A percentile compares a stretch with the other conserved stretches of the same genome.
These are phyloP conservation scores for Hirtodrosophila cameraria DNA, from an alignment of 2,888 invertebrate species.

Conservation along the genomic window DNA sequence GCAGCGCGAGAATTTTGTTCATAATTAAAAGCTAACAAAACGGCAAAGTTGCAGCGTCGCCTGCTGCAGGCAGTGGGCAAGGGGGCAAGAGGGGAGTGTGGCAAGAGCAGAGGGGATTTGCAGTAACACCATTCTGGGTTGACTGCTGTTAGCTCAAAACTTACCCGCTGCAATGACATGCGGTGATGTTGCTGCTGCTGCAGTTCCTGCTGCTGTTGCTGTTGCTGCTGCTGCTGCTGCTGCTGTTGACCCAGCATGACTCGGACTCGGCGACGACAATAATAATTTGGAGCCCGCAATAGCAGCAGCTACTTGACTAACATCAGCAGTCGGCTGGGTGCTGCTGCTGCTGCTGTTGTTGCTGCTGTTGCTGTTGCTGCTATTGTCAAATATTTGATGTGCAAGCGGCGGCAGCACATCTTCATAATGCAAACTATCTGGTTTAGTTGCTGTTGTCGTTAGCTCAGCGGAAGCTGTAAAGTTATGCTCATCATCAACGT, in stretches of 20 bases:
- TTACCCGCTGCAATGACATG: slow-evolving; percentile 69
- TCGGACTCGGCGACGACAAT: slow-evolving; percentile 55
- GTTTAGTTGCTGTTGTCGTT: slow-evolving; percentile 40
- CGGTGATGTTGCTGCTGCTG: slow-evolving; percentile 46
- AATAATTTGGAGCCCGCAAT: slow-evolving; percentile 65
- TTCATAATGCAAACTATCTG: slow-evolving; percentile 79
- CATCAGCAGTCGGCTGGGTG: slow-evolving; percentile 21
- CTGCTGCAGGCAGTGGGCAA: slow-evolving; percentile 9
- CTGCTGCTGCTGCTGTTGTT: slow-evolving; percentile 28
- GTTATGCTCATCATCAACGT: slow-evolving; percentile 74
- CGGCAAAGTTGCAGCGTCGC: slow-evolving; percentile 52
- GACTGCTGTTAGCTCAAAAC: slow-evolving; percentile 45
- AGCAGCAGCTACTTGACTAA: slow-evolving; percentile 35
- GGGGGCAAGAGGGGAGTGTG: slow-evolving; percentile 3
- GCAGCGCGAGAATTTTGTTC: slow-evolving; percentile 55
- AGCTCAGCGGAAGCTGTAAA: slow-evolving; percentile 72
- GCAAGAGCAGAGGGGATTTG: slow-evolving; percentile 10
- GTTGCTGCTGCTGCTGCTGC: slow-evolving; percentile 29
- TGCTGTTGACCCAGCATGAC: slow-evolving; percentile 56
- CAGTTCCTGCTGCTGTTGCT: slow-evolving; percentile 22
- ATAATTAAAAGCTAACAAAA: slow-evolving; percentile 82
- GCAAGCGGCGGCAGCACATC: slow-evolving; percentile 64
- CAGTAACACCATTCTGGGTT: too few species aligned
- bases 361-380: slow-evolving; percentile 36
- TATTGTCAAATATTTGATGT: slow-evolving; percentile 73